Conservation (phyloP, 2,797 vertebrate species). For the Cynodonichthys magdalenae region DNA sequence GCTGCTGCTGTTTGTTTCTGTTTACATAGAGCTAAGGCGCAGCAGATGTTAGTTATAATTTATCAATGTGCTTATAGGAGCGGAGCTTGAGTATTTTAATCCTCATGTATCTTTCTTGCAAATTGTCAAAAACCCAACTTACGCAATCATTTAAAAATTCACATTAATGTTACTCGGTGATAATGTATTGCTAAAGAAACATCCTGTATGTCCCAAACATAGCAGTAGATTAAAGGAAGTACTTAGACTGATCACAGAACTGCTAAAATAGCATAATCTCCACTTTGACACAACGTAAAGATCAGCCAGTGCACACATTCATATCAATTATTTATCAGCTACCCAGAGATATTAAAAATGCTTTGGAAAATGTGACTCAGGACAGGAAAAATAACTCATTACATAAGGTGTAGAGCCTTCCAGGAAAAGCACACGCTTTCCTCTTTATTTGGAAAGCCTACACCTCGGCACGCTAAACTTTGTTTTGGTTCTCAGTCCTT, state of each 20-base stretch:
- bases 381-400: conserved; percentile 68
- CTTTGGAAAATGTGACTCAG: conserved; percentile 61
- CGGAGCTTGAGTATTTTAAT: too few relatives aligned
- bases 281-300: conserved; percentile 34
- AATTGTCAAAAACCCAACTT: not conserved
- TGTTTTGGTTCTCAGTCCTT: conserved; percentile 60
- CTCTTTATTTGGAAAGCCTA: conserved; percentile 69
- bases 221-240: too few relatives aligned
- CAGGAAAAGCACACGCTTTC: conserved; percentile 69
- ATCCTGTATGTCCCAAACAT: conserved; percentile 1
- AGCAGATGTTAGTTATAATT: not conserved
- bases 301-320: conserved; percentile 35
- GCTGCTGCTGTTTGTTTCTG: not conserved
- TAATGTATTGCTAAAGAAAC: conserved; percentile 14
- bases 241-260: too few relatives aligned
- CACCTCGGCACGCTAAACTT: conserved; percentile 33
- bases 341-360: conserved; percentile 64
- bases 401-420: conserved; percentile 63
- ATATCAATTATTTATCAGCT: conserved; percentile 53
- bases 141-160: not conserved
- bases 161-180: conserved; percentile 7
- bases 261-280: not conserved
- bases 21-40: not conserved
- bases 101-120: too few relatives aligned
- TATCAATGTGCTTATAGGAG: not conserved